Conservation (phyloP, 1,140 invertebrate species). For the Drosophila quadrilineata region DNA sequence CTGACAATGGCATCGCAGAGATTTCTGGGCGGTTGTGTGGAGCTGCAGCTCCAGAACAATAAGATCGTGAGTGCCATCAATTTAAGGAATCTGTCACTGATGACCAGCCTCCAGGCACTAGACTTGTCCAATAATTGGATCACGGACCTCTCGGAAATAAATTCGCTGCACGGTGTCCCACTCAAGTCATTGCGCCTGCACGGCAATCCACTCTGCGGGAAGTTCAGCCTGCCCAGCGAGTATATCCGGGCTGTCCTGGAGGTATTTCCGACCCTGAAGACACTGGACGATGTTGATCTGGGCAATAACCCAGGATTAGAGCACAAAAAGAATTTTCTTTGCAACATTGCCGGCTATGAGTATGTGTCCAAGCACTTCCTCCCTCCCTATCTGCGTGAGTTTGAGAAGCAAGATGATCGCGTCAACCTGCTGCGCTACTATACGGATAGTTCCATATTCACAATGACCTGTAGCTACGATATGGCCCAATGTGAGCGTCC, state of each 20-base stretch:
- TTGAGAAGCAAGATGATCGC: slow-evolving; percentile 32
- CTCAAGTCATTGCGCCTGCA: slow-evolving; percentile 79
- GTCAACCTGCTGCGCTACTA: slow-evolving; percentile 40
- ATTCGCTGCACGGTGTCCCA: slow-evolving; percentile 34
- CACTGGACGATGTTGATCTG: slow-evolving; percentile 55
- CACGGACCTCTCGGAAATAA: slow-evolving; percentile 38
- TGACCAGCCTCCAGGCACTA: slow-evolving; percentile 54
- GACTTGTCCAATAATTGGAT: slow-evolving; percentile 70
- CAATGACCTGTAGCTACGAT: slow-evolving; percentile 55
- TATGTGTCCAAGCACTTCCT: slow-evolving; percentile 53
- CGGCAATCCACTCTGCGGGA: slow-evolving; percentile 82
- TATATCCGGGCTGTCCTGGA: slow-evolving; percentile 81
- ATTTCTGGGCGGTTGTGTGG: slow-evolving; percentile 54
- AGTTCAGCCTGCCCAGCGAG: slow-evolving; percentile 79
- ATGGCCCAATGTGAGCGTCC: slow-evolving; percentile 15
- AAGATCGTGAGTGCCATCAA: slow-evolving; percentile 46
- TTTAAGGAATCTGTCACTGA: slow-evolving; percentile 29
- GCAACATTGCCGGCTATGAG: slow-evolving; percentile 59
- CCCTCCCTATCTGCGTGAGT: slow-evolving; percentile 44
- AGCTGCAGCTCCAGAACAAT: slow-evolving; percentile 54
- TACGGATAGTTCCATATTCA: slow-evolving; percentile 48
- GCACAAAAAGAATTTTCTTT: slow-evolving; percentile 61
- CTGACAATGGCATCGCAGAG: slow-evolving; percentile 44
- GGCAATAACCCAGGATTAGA: slow-evolving; percentile 31
- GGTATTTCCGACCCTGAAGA: slow-evolving; percentile 77